Evolutionary conservation across 2,797 vertebrate genomes (phyloP), one percentile per base, ranked within the genome.

Genomic region (Scolopax bukidnonensis): DNA sequence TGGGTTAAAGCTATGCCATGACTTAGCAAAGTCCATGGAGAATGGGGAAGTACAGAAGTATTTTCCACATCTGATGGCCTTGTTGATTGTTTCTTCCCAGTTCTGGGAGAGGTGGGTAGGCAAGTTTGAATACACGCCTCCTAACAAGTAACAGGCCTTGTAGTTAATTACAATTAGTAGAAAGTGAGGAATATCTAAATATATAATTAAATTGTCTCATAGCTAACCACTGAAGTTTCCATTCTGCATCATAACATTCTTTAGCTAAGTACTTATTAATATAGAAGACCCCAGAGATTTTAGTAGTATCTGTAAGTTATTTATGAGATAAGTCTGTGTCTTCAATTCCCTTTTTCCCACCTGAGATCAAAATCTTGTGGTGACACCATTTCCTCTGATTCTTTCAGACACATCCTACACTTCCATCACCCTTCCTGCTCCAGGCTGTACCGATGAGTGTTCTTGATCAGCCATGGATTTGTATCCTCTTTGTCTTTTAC

Each of bases 311-410:
- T 45, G 65, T 51, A 92, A 84, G 41, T 75, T 87, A 71, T 51
- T 68, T 84, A 15, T 43, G 90, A 94, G 60, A 95, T 67, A 36
- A 83, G 38, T 27, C 51, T 86, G n/a, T 50, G 38, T 47, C 71
- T 32, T 74, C 30, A 87, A 61, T 85, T 94, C 83, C 67, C 82
- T 87, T 74, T 91, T 93, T 60, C 83, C 90, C 68, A 84, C 65
- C 78, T 93, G 84, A 96, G 80, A 94, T 61, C 76, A 92, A 94
- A 96, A 73, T 53, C 48, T 84, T 16, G 10, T 75, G 41, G 36
- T 93, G 89, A 89, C 88, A 86, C 33, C 30, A 83, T 83, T 94
- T 96, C 87, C 89, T 87, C 82, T 40, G 60, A 97, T 94, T 95
- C 93, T 95, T 95, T 64, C 64, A 84, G 41, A 45, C 64, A 32